A percentile compares a stretch with the other conserved stretches of the same genome.
These are phyloP conservation scores for Endomychus coccineus DNA, from an alignment of 2,888 invertebrate species.

Conservation along the genomic window DNA sequence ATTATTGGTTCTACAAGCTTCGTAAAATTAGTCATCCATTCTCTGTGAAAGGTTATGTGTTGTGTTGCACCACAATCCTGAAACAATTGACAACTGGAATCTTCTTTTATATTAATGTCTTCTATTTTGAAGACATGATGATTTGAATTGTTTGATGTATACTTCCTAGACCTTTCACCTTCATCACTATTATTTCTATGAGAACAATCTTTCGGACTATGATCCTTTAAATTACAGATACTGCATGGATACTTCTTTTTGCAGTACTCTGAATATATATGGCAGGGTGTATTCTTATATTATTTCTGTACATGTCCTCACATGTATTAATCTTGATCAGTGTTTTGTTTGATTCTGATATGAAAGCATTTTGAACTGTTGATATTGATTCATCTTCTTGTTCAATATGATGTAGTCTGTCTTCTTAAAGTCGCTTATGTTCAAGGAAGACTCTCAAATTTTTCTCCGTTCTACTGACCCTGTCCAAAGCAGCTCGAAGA, in stretches of 20 bases:
- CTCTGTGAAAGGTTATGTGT: conserved; percentile 25
- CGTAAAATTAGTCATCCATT: conserved; percentile 24
- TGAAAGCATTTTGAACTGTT: no score
- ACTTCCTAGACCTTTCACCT: conserved; percentile 2
- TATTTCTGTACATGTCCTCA: conserved; percentile 23
- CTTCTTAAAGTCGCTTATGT: no score
- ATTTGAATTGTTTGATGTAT: not conserved
- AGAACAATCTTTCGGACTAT: conserved; percentile 25
- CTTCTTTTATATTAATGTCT: conserved; percentile 10
- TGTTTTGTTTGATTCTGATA: no score
- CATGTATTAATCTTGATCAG: no score
- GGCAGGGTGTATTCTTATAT: conserved; percentile 22
- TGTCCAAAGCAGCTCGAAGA: no score
- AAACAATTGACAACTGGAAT: conserved; percentile 19
- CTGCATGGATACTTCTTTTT: conserved; percentile 28
- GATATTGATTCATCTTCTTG: no score
- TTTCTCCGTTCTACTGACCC: no score
- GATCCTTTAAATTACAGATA: conserved; percentile 25
- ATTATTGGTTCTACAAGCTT: conserved; percentile 10
- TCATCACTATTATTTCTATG: conserved; percentile 14
- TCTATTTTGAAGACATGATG: not conserved
- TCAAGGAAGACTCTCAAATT: no score
- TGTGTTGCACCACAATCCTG: conserved; percentile 29
- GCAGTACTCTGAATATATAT: conserved; percentile 25
- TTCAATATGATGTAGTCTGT: no score